Base-by-base conservation (phyloP, 2,888 invertebrate genomes). In the Lasioglossum villosulum region DNA sequence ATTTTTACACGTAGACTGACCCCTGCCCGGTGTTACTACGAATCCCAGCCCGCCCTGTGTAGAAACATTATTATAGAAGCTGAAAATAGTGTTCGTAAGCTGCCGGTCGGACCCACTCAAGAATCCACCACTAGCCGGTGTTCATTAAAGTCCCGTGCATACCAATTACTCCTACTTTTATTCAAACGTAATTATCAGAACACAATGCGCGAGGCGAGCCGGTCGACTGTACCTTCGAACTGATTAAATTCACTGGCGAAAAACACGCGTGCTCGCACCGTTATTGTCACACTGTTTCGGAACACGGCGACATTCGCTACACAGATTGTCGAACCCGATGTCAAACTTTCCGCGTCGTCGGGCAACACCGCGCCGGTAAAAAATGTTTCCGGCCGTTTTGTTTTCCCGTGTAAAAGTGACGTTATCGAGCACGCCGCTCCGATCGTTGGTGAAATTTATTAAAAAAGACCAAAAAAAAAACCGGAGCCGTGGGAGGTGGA, bases 261-360 rank as follows among this genome's bases (percentile, higher is more conserved):
- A 68, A 68, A 68, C 68, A 23, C 34, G 34, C 68, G 34, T 19
- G 68, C 16, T 19, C 23, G 23, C n/a, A n/a, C 34, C 68, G 68
- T 70, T 70, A 37, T 70, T 39, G 68, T 70, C 68, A 39, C 37
- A n/a, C 37, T n/a, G n/a, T n/a, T 30, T 39, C 70, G 39, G 37
- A n/a, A 4, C 4, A n/a, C 39, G 70, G 23, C 70, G 70, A 39
- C 39, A 39, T 5, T 39, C 70, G 70, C 63, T 3, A 8, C 70
- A 39, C 70, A 70, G 70, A 70, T 70, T 70, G 70, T 70, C 39
- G 70, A 70, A 70, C 70, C 37, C 37, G 42, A 16, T 39, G 37
- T 59, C 45, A 37, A 39, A 80, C 39, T 68, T 80, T 52, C 27
- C 48, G 14, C 52, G n/a, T 14, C 30, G 37, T 68, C 39, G 52